Conservation (phyloP, 2,113 vertebrate genomes). For the Heterocephalus glaber region DNA sequence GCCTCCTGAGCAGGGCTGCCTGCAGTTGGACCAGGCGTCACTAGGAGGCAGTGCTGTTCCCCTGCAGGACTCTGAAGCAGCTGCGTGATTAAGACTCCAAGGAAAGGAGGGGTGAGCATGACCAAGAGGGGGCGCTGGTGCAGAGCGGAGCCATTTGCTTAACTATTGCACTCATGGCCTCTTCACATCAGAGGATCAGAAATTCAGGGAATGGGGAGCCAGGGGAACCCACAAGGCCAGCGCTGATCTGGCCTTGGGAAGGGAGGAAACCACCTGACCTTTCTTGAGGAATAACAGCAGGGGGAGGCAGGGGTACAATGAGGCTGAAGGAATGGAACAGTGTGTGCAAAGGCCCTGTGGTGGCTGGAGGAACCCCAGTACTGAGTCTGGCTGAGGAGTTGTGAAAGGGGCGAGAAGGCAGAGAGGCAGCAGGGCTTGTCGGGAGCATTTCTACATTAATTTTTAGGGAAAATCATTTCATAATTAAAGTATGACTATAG, state of each 20-base stretch:
- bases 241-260: neutral
- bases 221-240: neutral
- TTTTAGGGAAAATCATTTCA: too few relatives aligned
- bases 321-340: neutral
- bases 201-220: neutral
- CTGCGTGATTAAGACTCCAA: neutral
- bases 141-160: neutral
- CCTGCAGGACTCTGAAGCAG: neutral
- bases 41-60: neutral
- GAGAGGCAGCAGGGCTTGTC: neutral
- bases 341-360: neutral
- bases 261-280: too few relatives aligned
- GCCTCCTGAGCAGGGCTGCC: neutral
- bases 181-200: neutral
- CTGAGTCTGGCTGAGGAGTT: neutral
- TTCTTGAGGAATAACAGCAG: neutral
- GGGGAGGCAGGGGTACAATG: neutral
- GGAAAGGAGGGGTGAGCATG: neutral
- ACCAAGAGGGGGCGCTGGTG: neutral
- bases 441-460: too few relatives aligned
- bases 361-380: neutral
- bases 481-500: too few relatives aligned
- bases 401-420: neutral
- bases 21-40: too few relatives aligned
- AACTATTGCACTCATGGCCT: too few relatives aligned